Percentiles rank a stretch among this genome's conserved stretches.
Conservation (phyloP, 1,140 invertebrate genomes). For the Hirudo medicinalis region DNA sequence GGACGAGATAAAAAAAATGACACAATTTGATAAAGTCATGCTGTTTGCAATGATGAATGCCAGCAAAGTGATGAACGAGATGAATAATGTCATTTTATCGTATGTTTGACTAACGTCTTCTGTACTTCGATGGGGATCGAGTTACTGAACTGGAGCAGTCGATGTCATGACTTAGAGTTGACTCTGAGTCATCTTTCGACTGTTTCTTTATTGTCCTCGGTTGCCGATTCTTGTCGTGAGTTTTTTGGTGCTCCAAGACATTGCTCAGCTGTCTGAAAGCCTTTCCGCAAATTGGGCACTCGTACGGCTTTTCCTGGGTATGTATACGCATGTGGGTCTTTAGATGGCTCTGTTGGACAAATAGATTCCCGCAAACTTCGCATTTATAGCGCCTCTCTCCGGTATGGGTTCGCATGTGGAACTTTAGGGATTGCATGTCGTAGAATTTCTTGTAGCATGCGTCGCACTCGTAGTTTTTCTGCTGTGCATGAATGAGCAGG, state of each 20-base stretch:
- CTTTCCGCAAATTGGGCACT: conserved; percentile 85
- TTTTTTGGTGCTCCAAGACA: conserved; percentile 28
- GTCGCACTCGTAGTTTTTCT: conserved; percentile 82
- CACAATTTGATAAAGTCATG: too few relatives aligned
- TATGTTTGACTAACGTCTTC: too few relatives aligned
- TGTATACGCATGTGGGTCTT: conserved; percentile 98
- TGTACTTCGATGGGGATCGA: too few relatives aligned
- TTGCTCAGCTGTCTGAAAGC: conserved; percentile 51
- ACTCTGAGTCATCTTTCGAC: too few relatives aligned
- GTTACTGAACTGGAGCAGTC: too few relatives aligned
- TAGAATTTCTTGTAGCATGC: conserved; percentile 96
- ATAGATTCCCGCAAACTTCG: conserved; percentile 79
- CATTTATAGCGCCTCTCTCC: conserved; percentile 91
- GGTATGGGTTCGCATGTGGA: conserved; percentile 97
- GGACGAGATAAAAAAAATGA: too few relatives aligned
- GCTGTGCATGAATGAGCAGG: conserved; percentile 81
- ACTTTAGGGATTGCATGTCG: conserved; percentile 90
- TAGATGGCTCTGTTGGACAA: conserved; percentile 86
- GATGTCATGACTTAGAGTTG: too few relatives aligned
- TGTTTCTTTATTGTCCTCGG: too few relatives aligned
- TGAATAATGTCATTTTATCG: too few relatives aligned
- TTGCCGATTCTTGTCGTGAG: conserved; percentile 19
- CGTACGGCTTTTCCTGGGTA: conserved; percentile 84
- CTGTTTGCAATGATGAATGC: too few relatives aligned
- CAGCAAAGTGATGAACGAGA: too few relatives aligned